Base-by-base conservation (phyloP, 2,888 invertebrate species). In the Apodemia zela region DNA sequence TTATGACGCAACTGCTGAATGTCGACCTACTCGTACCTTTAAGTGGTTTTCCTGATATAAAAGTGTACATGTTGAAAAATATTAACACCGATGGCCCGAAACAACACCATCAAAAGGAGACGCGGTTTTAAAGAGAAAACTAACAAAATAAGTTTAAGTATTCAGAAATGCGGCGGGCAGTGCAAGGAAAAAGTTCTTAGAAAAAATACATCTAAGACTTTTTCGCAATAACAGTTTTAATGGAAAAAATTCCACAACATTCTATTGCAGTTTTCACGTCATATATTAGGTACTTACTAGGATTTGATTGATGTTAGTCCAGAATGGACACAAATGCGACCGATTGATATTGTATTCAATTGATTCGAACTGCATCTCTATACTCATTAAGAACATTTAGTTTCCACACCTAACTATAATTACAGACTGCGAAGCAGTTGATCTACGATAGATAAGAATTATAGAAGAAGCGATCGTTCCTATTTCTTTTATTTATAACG, bases 281-380 rank as follows among this genome's bases (percentile, higher is more conserved):
- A 54, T 21, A 54, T 54, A 25, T 54, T 54, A 54, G 54, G 45
- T 45, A 45, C 45, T 45, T n/a, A 45, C 6, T 13, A 49, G 54
- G 54, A 13, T 54, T 54, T 54, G 54, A 54, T 54, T 54, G 54
- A 54, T 25, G 18, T 25, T 51, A 11, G 51, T 21, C 51, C 51
- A 51, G 17, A 51, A 21, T 51, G 13, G 17, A 51, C 49, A 17
- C 51, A 10, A 51, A 51, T n/a, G 21, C 21, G 51, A 17, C 51
- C 18, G 51, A 59, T 35, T 59, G 58, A 29, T 62, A 71, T 68
- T 70, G 66, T 68, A 71, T 68, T 67, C 69, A 71, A 71, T 72
- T 72, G 72, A 69, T 67, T 38, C 38, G 68, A 68, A 65, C 66
- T 66, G 66, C 59, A 66, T 66, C 66, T 63, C 57, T 64, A 63